These are phyloP conservation scores for Onychomys leucogaster DNA, from an alignment of 2,797 vertebrate genomes.

Conservation along the genomic window DNA sequence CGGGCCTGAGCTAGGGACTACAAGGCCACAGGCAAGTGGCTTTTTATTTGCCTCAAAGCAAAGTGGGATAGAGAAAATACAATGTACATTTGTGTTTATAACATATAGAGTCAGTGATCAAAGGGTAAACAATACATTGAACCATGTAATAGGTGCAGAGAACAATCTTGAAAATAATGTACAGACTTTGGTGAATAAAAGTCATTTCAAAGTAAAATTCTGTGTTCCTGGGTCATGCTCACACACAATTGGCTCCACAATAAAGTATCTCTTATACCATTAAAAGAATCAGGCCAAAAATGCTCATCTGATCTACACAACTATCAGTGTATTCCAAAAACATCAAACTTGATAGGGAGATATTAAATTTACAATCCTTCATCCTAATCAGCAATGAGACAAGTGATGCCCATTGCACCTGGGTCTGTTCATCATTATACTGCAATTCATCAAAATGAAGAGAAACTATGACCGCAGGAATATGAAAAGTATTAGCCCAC, in stretches of 20 bases:
- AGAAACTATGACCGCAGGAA: neutral
- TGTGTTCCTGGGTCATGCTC: neutral
- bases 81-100: neutral
- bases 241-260: neutral
- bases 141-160: neutral
- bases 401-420: neutral
- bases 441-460: neutral
- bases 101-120: neutral
- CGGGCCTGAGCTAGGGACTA: too few relatives aligned
- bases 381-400: neutral
- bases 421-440: neutral
- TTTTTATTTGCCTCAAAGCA: neutral
- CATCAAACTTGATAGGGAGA: neutral
- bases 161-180: neutral
- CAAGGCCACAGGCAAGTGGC: too few relatives aligned
- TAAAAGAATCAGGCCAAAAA: neutral
- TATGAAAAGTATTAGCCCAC: neutral
- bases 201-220: neutral
- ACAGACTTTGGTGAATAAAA: neutral
- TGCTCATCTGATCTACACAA: neutral
- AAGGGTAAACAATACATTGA: neutral
- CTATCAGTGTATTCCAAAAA: neutral
- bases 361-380: neutral
- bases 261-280: neutral
- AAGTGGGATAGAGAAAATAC: neutral